Base-by-base conservation (phyloP, 1,140 invertebrate genomes). In the Bicyclus anynana region DNA sequence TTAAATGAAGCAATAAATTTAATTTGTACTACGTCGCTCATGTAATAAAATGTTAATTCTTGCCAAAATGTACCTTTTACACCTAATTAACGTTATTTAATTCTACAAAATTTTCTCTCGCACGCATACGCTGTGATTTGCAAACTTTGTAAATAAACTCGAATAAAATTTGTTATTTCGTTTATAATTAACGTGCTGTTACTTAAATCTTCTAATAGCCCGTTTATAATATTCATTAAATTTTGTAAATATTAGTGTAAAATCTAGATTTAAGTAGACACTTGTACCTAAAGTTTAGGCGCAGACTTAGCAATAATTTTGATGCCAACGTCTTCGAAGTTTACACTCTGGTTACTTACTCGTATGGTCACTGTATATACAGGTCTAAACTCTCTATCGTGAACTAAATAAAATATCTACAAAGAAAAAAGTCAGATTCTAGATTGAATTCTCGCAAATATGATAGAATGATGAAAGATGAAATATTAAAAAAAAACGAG, bases 161-260 rank as follows among this genome's bases (percentile, higher is more conserved):
- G 76, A 84, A 81, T 84, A 79, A 73, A n/a, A 77, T 80, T 84
- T 84, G 84, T 87, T 87, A 86, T 84, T 84, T 87, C 81, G 79
- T 87, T 81, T 83, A 75, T 84, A 84, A 79, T 80, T 38, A 65
- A 81, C 72, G 77, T 72, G 74, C 77, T 82, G 74, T 85, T 80
- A 75, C 64, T 65, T 74, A 17, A 65, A 73, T 67, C 63, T 70
- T 72, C 64, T 67, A 74, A 73, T 68, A 67, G 69, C 76, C 69
- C 74, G 72, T 82, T 79, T 75, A 67, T 72, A 72, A 73, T 84
- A 78, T 75, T 77, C 72, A 72, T 78, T 81, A 67, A 72, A 74
- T 69, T n/a, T 65, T 87, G 84, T 87, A 87, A 62, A 87, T 87
- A 87, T 76, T 85, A 84, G 82, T 46, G 65, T 84, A 75, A 79